phyloP scores from a whole-genome alignment of 1,140 invertebrate genomes.

The Danaus plexippus region DNA sequence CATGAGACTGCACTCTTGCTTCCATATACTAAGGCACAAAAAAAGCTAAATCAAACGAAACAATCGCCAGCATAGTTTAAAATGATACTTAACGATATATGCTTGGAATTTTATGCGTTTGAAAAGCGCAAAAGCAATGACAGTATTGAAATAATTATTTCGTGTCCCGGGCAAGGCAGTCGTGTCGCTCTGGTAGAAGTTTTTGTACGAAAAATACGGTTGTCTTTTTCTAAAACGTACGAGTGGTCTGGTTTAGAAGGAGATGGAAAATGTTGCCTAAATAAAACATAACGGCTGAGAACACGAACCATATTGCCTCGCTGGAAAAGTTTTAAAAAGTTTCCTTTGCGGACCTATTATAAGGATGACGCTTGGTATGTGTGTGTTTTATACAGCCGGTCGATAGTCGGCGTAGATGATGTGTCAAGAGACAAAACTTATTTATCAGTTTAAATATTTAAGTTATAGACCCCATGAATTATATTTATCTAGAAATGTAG shows the following conservation, averaged over 20 bases:
- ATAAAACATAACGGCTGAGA: constrained; percentile 70
- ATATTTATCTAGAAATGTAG: too few species aligned
- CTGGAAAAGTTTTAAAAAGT: constrained; percentile 74
- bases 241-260: constrained; percentile 30
- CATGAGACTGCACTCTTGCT: constrained; percentile 63
- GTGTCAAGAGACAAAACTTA: constrained; percentile 26
- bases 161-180: constrained; percentile 66
- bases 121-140: constrained; percentile 39
- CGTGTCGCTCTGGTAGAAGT: constrained; percentile 36
- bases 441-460: background rate
- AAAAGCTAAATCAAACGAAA: too few species aligned
- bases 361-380: constrained; percentile 57
- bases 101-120: too few species aligned
- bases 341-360: constrained; percentile 73
- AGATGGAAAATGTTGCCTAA: constrained; percentile 62
- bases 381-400: constrained; percentile 58
- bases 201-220: constrained; percentile 35
- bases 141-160: constrained; percentile 71
- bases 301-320: constrained; percentile 73
- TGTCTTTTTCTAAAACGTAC: constrained; percentile 32
- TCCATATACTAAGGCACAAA: constrained; percentile 10
- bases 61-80: too few species aligned
- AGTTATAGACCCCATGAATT: too few species aligned
- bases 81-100: too few species aligned
- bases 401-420: constrained; percentile 43